Percentiles rank a stretch among this genome's conserved stretches.
Evolutionary conservation across 2,888 invertebrate genomes (phyloP).

Genomic region (Drosophila sordidapex): DNA sequence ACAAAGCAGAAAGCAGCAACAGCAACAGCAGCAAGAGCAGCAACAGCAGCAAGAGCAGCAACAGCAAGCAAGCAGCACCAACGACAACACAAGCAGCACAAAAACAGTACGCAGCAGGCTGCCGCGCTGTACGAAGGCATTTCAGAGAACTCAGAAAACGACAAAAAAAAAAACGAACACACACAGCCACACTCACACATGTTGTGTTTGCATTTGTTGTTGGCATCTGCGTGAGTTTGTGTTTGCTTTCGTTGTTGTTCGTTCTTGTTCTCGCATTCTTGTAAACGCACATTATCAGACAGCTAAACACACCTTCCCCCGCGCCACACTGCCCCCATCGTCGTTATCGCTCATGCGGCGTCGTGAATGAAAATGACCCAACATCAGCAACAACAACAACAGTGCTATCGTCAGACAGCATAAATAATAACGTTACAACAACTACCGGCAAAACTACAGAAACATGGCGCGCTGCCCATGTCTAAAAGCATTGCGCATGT

Average conservation of each 20-base stretch:
- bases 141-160: conserved; percentile 42
- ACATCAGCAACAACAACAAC: conserved; percentile 13
- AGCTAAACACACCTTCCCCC: conserved; percentile 13
- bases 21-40: conserved; percentile 42
- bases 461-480: conserved; percentile 59
- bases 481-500: conserved; percentile 50
- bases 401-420: conserved; percentile 28
- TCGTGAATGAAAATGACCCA: conserved; percentile 62
- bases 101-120: conserved; percentile 51
- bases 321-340: background rate
- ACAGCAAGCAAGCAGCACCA: conserved; percentile 30
- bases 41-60: conserved; percentile 5
- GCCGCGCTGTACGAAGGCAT: conserved; percentile 34
- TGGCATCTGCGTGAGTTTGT: conserved; percentile 41
- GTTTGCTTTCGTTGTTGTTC: conserved; percentile 49
- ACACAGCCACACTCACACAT: background rate
- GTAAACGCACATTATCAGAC: conserved; percentile 62
- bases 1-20: conserved; percentile 62
- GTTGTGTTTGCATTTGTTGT: conserved; percentile 42
- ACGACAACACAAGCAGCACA: conserved; percentile 39
- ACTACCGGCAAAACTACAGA: conserved; percentile 59
- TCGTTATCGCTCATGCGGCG: conserved; percentile 46
- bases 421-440: conserved; percentile 39
- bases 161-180: conserved; percentile 3
- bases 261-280: conserved; percentile 39